Percentiles rank a stretch among this genome's conserved stretches.
Conservation (phyloP, 2,797 vertebrate genomes). For the Lacerta bilineata region DNA sequence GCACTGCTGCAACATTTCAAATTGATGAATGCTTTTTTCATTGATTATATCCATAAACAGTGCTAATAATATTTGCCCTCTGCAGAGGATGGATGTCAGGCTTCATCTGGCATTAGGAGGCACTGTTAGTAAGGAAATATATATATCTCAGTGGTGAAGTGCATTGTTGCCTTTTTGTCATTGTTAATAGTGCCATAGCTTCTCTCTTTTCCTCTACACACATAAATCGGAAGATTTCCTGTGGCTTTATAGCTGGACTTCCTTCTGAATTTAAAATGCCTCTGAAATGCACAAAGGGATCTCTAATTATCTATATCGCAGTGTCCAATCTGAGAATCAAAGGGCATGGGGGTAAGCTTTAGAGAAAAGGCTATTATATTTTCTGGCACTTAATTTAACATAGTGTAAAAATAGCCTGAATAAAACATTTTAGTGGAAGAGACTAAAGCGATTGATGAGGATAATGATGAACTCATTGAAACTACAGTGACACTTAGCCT, state of each 20-base stretch:
- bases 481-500: background rate
- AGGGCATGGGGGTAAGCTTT: background rate
- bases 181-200: too few species aligned
- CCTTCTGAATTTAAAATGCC: background rate
- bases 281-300: background rate
- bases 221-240: background rate
- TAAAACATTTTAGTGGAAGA: conserved; percentile 19
- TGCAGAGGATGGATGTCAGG: background rate
- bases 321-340: background rate
- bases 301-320: background rate
- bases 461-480: background rate
- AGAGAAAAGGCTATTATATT: background rate
- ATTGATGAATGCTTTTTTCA: background rate
- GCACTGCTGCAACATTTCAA: background rate
- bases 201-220: too few species aligned
- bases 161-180: background rate
- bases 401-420: background rate
- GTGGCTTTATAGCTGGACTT: background rate
- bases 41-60: background rate
- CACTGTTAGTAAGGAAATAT: background rate
- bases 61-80: background rate
- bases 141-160: background rate
- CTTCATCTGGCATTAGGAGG: background rate
- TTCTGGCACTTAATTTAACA: conserved; percentile 20
- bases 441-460: background rate